Conservation (phyloP, 2,888 invertebrate species). For the Erebia palarica region DNA sequence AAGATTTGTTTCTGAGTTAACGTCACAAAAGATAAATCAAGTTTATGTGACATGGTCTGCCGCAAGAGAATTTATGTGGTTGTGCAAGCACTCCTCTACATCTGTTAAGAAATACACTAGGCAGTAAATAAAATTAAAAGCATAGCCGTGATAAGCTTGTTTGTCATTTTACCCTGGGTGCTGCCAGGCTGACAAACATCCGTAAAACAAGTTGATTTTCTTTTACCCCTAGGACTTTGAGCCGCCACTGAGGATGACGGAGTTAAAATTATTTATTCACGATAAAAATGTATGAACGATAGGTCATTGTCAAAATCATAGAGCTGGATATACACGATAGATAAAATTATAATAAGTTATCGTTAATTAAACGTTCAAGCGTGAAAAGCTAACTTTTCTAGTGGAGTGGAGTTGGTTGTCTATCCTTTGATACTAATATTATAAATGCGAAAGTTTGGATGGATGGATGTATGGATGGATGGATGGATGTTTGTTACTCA, state of each 20-base stretch:
- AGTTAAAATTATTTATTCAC: neutral
- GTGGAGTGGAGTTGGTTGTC: neutral
- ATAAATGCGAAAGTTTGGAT: no score
- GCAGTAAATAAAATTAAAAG: slow-evolving; percentile 39
- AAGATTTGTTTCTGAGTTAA: slow-evolving; percentile 71
- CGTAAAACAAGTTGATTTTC: neutral
- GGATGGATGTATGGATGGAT: no score
- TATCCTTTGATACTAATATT: no score
- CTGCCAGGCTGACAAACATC: neutral
- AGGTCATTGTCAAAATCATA: neutral
- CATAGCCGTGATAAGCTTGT: slow-evolving; percentile 22
- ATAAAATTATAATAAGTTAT: neutral
- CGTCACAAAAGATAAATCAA: slow-evolving; percentile 76
- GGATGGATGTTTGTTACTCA: no score
- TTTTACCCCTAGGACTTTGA: neutral
- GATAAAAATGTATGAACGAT: neutral
- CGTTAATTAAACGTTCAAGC: neutral
- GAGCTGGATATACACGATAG: no score
- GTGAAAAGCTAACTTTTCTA: neutral
- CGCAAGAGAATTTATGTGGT: slow-evolving; percentile 72
- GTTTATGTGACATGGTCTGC: slow-evolving; percentile 77
- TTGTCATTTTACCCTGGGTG: neutral
- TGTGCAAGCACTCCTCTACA: slow-evolving; percentile 58
- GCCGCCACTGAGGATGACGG: no score
- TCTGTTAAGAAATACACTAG: slow-evolving; percentile 40